Percentiles rank a stretch among this genome's conserved stretches.
Evolutionary conservation across 2,888 invertebrate genomes (phyloP).

Genomic region (Trissolcus brochymenae): DNA sequence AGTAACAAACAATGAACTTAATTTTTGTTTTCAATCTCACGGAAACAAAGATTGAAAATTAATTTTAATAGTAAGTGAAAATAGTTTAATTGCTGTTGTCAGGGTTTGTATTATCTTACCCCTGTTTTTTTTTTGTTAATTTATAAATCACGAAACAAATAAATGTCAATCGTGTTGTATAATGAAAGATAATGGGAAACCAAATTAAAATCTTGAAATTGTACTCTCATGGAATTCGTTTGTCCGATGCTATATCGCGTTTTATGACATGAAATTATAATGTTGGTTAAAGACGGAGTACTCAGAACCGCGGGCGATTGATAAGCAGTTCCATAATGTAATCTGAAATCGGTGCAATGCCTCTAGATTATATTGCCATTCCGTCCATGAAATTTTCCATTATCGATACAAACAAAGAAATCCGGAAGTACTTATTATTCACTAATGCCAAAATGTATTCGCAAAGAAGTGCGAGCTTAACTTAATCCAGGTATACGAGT

Average conservation of each 20-base stretch:
- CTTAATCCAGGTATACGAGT: conserved; percentile 28
- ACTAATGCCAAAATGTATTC: background rate
- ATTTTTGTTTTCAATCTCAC: too few relatives aligned
- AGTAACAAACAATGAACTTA: too few relatives aligned
- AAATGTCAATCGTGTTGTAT: too few relatives aligned
- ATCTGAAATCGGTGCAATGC: conserved; percentile 28
- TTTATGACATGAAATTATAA: conserved; percentile 41
- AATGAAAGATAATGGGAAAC: too few relatives aligned
- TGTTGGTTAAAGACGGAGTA: conserved; percentile 17
- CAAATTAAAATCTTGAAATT: too few relatives aligned
- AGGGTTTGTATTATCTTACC: too few relatives aligned
- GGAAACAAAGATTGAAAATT: too few relatives aligned
- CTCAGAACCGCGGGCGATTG: conserved; percentile 31
- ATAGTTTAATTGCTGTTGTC: too few relatives aligned
- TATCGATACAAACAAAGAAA: background rate
- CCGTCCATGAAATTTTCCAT: conserved; percentile 10
- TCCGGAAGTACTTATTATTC: background rate
- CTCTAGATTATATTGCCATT: conserved; percentile 23
- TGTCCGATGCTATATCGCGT: conserved; percentile 5
- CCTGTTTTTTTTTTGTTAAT: too few relatives aligned
- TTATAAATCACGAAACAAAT: too few relatives aligned
- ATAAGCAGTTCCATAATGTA: conserved; percentile 31
- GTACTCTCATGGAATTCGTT: too few relatives aligned
- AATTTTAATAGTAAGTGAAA: too few relatives aligned
- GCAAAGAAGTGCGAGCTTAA: background rate